Evolutionary conservation across 2,113 vertebrate genomes (phyloP).

Genomic region (Thymallus thymallus): DNA sequence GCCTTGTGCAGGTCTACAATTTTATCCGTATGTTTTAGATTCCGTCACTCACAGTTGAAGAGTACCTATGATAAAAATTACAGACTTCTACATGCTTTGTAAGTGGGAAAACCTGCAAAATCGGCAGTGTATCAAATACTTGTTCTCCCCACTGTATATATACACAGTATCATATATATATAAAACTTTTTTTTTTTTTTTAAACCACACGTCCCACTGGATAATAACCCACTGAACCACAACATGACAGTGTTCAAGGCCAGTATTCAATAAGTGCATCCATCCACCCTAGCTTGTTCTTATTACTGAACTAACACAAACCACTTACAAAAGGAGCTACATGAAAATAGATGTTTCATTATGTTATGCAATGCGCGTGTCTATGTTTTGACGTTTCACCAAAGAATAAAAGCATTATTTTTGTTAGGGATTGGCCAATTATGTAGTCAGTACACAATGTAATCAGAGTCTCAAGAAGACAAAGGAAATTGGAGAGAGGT

Average conservation of each 20-base stretch:
- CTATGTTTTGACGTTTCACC: slow-evolving; percentile 36
- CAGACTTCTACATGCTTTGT: too few relatives aligned
- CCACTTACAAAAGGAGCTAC: slow-evolving; percentile 18
- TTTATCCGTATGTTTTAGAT: too few relatives aligned
- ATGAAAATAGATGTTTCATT: slow-evolving; percentile 25
- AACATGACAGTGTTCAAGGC: slow-evolving; percentile 30
- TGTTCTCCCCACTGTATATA: too few relatives aligned
- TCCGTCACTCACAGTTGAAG: too few relatives aligned
- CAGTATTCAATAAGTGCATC: background rate
- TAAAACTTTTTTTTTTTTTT: too few relatives aligned
- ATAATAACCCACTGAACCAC: slow-evolving; percentile 40
- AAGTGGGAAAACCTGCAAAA: too few relatives aligned
- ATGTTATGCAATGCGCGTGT: slow-evolving; percentile 20
- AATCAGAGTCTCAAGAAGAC: slow-evolving; percentile 71
- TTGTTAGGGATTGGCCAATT: slow-evolving; percentile 58
- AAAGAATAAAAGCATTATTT: slow-evolving; percentile 58
- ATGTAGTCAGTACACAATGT: slow-evolving; percentile 69
- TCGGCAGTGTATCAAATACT: too few relatives aligned
- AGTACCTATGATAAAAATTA: too few relatives aligned
- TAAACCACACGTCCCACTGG: slow-evolving; percentile 26
- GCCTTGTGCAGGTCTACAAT: too few relatives aligned
- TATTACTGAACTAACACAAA: background rate
- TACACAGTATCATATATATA: too few relatives aligned
- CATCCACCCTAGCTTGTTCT: slow-evolving; percentile 14
- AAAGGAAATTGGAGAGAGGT: slow-evolving; percentile 63